Base-by-base conservation (phyloP, 2,113 vertebrate species). In the Chloropsis cyanopogon region DNA sequence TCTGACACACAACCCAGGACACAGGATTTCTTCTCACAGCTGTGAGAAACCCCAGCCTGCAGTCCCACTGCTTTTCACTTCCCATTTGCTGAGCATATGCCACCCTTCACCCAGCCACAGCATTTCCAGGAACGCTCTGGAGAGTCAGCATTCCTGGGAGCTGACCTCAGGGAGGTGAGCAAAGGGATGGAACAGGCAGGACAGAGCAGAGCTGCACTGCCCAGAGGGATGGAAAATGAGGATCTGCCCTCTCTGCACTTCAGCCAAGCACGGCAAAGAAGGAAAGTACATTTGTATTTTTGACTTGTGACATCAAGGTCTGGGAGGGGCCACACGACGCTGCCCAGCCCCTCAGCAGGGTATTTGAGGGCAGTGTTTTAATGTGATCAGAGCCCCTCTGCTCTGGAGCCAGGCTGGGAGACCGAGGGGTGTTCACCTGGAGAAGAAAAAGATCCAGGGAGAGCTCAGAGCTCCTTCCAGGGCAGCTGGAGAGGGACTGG, bases 151-250 rank as follows among this genome's bases (percentile, higher is more conserved):
- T 68, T 80, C 66, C 91, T n/a, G 39, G 49, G 5, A 49, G 31
- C 42, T 26, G 23, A 68, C 10, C 0, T 42, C 4, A 1, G 1
- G 0, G 37, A 37, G 21, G 16, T 1, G 4, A 56, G 18, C 0
- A 0, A 26, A 42, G 31, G 54, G 19, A 28, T 4, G 2, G 53
- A 25, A 0, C 18, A 5, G 56, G 12, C 65, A 54, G 42, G 3
- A 61, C n/a, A 57, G 16, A 26, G 37, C 7, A 5, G 33, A 69
- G 37, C 20, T 23, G 69, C n/a, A 23, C 28, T 20, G 42, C 29
- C 24, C 60, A 75, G 52, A 4, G 42, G 20, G 35, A 20, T 24
- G 70, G 24, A 12, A 47, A n/a, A 66, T 2, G 20, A 49, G 52
- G 29, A 8, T 24, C 60, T 64, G 49, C 11, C n/a, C 59, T 25